phyloP scores from a whole-genome alignment of 2,888 invertebrate genomes.

The Volucella bombylans region DNA sequence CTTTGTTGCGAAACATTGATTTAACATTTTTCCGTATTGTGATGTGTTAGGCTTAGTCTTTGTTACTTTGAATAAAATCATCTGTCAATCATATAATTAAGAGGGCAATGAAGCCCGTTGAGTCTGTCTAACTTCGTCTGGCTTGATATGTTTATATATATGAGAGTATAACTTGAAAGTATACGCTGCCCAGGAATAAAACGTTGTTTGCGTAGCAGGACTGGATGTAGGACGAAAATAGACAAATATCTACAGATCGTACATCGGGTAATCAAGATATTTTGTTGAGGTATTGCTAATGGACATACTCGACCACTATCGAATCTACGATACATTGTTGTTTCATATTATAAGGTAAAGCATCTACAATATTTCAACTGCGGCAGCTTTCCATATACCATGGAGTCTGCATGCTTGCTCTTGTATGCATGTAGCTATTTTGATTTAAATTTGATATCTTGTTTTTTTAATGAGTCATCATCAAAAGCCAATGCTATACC shows the following conservation, averaged over 20 bases:
- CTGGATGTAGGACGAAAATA: too few species aligned
- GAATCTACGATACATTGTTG: too few species aligned
- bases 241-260: too few species aligned
- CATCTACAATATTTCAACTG: too few species aligned
- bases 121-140: not conserved
- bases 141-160: not conserved
- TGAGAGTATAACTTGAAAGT: slow-evolving; percentile 3
- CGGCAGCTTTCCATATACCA: too few species aligned
- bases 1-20: slow-evolving; percentile 18
- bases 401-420: too few species aligned
- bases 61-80: slow-evolving; percentile 43
- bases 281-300: too few species aligned
- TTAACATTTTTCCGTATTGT: not conserved
- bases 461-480: slow-evolving; percentile 1
- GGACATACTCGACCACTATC: too few species aligned
- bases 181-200: too few species aligned
- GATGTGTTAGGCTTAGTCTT: slow-evolving; percentile 9
- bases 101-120: not conserved
- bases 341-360: too few species aligned
- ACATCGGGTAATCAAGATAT: too few species aligned
- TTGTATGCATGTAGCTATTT: not conserved
- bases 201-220: too few species aligned
- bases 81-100: slow-evolving; percentile 44
- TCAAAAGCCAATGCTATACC: slow-evolving; percentile 27
- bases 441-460: slow-evolving; percentile 6